Evolutionary conservation across 2,113 vertebrate genomes (phyloP).

Genomic region (Rutilus rutilus): DNA sequence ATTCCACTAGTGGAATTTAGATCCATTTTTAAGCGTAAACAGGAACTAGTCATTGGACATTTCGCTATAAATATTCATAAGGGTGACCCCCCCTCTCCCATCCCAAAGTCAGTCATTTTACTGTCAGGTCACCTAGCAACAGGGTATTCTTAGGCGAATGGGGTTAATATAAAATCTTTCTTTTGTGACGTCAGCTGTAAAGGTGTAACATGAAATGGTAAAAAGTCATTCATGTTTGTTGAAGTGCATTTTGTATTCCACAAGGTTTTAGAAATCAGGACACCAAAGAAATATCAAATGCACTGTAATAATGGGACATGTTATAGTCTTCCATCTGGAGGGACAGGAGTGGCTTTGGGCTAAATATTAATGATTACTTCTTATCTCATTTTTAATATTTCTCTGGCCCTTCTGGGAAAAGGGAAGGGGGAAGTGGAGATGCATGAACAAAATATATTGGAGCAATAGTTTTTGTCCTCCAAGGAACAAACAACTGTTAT

Average conservation of each 20-base stretch:
- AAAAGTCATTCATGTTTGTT: background rate
- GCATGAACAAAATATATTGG: background rate
- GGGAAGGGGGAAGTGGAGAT: background rate
- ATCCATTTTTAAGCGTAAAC: background rate
- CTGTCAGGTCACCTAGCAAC: constrained; percentile 59
- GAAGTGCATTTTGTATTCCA: background rate
- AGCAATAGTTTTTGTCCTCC: background rate
- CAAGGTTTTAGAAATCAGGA: background rate
- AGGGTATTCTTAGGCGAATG: constrained; percentile 38
- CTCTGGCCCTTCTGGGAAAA: background rate
- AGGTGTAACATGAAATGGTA: background rate
- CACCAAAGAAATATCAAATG: background rate
- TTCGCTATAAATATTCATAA: constrained; percentile 52
- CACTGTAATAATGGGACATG: background rate
- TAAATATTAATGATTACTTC: constrained; percentile 19
- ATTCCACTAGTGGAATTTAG: background rate
- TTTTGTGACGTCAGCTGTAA: background rate
- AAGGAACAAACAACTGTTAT: background rate
- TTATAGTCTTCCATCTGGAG: background rate
- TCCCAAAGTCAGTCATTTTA: constrained; percentile 46
- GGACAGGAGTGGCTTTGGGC: background rate
- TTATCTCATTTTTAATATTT: constrained; percentile 14
- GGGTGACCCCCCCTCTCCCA: constrained; percentile 20
- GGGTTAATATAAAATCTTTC: constrained; percentile 37
- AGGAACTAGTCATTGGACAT: background rate